A percentile compares a stretch with the other conserved stretches of the same genome.
phyloP scores from a whole-genome alignment of 30 jellyfish, hydroid and myxozoan genomes.

The Chrysaora quinquecirrha region DNA sequence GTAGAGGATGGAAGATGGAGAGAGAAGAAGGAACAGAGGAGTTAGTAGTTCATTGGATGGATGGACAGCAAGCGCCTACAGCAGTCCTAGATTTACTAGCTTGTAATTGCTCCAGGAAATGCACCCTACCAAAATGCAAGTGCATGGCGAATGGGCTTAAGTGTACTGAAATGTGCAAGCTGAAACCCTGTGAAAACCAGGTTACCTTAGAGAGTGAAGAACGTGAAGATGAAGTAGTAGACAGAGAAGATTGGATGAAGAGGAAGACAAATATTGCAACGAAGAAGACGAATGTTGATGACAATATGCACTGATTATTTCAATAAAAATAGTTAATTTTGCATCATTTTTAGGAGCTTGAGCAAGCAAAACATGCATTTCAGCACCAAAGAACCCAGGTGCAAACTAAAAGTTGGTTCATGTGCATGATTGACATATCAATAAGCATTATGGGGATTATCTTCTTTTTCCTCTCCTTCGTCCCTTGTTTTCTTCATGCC shows the following conservation, averaged over 20 bases:
- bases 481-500: no score
- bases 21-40: constrained; percentile 21
- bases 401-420: no score
- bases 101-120: constrained; percentile 56
- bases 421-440: no score
- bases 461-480: no score
- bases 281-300: constrained; percentile 19
- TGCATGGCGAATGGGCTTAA: constrained; percentile 34
- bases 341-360: background rate
- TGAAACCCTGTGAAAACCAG: constrained; percentile 36
- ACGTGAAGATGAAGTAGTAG: constrained; percentile 10
- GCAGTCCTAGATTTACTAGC: constrained; percentile 40
- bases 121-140: constrained; percentile 23
- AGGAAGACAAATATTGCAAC: constrained; percentile 11
- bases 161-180: constrained; percentile 22
- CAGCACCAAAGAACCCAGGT: no score
- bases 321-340: background rate
- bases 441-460: no score
- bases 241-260: constrained; percentile 26
- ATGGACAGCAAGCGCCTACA: constrained; percentile 53
- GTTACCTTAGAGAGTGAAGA: constrained; percentile 22
- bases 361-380: no score
- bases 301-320: constrained; percentile 15
- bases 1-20: constrained; percentile 25
- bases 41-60: constrained; percentile 40